Evolutionary conservation across 2,797 vertebrate species (phyloP).

Genomic region (Ispidina picta): DNA sequence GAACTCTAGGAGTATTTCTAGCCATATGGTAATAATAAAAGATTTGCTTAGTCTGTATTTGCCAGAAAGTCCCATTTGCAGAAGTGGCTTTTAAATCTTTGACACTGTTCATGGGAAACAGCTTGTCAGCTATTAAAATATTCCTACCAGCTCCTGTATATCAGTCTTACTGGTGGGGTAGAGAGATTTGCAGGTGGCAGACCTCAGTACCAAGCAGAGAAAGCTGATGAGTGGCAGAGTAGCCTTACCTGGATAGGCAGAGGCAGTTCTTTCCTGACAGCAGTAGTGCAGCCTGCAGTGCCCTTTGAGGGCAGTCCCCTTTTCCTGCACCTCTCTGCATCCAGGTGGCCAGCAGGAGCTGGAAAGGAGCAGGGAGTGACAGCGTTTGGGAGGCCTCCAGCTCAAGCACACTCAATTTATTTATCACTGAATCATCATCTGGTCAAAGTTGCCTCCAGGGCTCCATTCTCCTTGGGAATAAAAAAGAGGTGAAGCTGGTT

Average conservation of each 20-base stretch:
- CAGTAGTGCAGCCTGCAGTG: fast-evolving
- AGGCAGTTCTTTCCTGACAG: not conserved
- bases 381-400: not conserved
- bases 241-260: not conserved
- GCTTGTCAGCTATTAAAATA: slow-evolving; percentile 58
- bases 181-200: slow-evolving; percentile 8
- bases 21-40: slow-evolving; percentile 63
- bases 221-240: not conserved
- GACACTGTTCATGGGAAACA: slow-evolving; percentile 53
- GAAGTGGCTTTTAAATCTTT: slow-evolving; percentile 66
- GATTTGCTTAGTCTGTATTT: slow-evolving; percentile 45
- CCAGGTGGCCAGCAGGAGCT: fast-evolving
- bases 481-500: slow-evolving; percentile 49
- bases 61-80: slow-evolving; percentile 59
- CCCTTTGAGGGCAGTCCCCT: not conserved
- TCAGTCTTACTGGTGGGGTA: not conserved
- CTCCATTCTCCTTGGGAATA: slow-evolving; percentile 46
- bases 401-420: slow-evolving; percentile 15
- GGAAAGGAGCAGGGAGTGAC: not conserved
- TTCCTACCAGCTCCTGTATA: slow-evolving; percentile 39
- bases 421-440: slow-evolving; percentile 42
- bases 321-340: not conserved
- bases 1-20: slow-evolving; percentile 61
- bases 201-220: not conserved
- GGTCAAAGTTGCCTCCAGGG: slow-evolving; percentile 22